These are phyloP conservation scores for Paracanthobrama guichenoti DNA, from an alignment of 2,113 vertebrate species.

Conservation along the genomic window DNA sequence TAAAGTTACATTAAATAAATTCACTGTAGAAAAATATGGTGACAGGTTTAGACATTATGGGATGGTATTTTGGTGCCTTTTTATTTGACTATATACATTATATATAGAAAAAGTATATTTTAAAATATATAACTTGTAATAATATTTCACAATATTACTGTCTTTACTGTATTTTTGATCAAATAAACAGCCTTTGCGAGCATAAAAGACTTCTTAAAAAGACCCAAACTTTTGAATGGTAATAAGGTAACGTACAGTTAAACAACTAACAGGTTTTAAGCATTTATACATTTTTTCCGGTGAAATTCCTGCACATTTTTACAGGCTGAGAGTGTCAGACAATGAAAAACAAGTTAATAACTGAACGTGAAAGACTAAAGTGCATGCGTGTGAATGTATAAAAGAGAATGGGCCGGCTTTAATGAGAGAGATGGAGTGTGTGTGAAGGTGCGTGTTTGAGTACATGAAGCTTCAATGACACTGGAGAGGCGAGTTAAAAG, in stretches of 20 bases:
- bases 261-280: neutral
- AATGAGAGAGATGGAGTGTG: neutral
- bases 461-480: constrained; percentile 4
- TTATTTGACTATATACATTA: no score
- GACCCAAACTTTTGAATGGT: neutral
- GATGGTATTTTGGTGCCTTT: neutral
- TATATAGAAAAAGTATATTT: neutral
- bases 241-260: neutral
- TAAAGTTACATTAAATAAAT: neutral
- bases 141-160: neutral
- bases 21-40: neutral
- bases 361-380: neutral
- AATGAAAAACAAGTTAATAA: constrained; percentile 7
- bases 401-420: constrained; percentile 1
- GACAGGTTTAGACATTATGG: neutral
- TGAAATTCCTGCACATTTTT: no score
- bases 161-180: neutral
- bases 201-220: neutral
- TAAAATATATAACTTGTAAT: neutral
- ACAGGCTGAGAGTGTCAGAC: neutral
- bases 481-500: constrained; percentile 12
- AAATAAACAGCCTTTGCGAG: neutral
- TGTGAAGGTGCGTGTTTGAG: constrained; percentile 17
- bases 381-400: constrained; percentile 9
- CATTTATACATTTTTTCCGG: neutral